Percentiles rank a stretch among this genome's conserved stretches.
These are phyloP conservation scores for Calidris pygmaea DNA, from an alignment of 2,113 vertebrate genomes.

Conservation along the genomic window DNA sequence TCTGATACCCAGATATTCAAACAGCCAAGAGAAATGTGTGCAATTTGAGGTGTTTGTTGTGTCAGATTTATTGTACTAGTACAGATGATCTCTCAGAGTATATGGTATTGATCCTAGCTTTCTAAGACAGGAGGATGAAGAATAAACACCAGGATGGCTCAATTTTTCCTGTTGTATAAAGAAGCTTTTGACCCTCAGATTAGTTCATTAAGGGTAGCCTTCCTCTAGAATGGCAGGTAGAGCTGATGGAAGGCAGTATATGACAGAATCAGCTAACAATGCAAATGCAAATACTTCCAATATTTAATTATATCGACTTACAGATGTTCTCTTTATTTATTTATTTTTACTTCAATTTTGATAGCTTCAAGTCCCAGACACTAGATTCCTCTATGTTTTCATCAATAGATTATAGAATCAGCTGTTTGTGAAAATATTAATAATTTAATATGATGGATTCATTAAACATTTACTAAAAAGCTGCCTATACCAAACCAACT, in stretches of 20 bases:
- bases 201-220: not conserved
- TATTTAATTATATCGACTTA: not conserved
- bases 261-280: not conserved
- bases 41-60: not conserved
- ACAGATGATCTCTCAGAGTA: not conserved
- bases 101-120: not conserved
- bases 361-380: not conserved
- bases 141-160: not conserved
- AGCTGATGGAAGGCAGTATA: not conserved
- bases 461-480: constrained; percentile 27
- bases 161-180: not conserved
- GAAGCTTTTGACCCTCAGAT: not conserved
- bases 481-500: not conserved
- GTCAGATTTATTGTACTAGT: not conserved
- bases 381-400: not conserved
- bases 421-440: not conserved
- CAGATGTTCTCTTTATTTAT: not conserved
- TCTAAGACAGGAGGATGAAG: not conserved
- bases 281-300: not conserved
- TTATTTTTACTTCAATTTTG: not conserved
- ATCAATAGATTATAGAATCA: not conserved
- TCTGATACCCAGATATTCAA: accelerated
- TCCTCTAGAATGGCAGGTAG: not conserved
- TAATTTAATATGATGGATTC: constrained; percentile 3
- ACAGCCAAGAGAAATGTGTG: not conserved